These are phyloP conservation scores for Protonibea diacanthus DNA, from an alignment of 2,797 vertebrate species.

Conservation along the genomic window DNA sequence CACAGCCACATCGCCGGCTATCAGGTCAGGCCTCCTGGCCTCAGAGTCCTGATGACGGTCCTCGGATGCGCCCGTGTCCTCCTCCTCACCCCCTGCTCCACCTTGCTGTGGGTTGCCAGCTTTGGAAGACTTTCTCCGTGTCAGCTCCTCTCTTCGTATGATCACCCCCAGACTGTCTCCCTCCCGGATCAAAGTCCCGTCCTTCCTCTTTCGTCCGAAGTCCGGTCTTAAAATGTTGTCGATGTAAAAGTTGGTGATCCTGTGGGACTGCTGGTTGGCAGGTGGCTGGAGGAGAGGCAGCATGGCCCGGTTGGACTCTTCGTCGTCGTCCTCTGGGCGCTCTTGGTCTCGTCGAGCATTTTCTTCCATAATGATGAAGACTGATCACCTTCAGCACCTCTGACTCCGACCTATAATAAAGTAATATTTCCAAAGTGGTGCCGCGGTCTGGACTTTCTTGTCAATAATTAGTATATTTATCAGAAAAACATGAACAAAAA, in stretches of 20 bases:
- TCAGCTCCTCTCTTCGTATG: constrained; percentile 66
- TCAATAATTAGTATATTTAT: background rate
- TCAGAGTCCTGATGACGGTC: constrained; percentile 69
- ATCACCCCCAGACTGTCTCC: constrained; percentile 60
- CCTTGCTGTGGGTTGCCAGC: constrained; percentile 52
- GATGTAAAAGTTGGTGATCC: constrained; percentile 96
- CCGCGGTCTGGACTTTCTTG: constrained; percentile 2
- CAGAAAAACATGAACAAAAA: background rate
- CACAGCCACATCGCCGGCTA: constrained; percentile 76
- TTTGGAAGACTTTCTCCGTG: constrained; percentile 53
- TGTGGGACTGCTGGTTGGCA: constrained; percentile 87
- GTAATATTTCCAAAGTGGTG: constrained; percentile 40
- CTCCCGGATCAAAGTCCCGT: constrained; percentile 76
- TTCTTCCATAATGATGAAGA: constrained; percentile 88
- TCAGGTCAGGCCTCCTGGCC: constrained; percentile 76
- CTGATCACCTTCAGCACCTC: constrained; percentile 59
- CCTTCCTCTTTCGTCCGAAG: constrained; percentile 91
- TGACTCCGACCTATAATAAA: constrained; percentile 21
- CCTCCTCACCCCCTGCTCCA: constrained; percentile 66
- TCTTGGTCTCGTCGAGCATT: constrained; percentile 80
- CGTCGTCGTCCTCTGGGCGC: constrained; percentile 76
- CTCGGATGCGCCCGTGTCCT: constrained; percentile 78
- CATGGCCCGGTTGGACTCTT: constrained; percentile 82
- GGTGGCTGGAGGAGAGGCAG: constrained; percentile 85
- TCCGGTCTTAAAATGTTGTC: constrained; percentile 95